Percentiles rank a stretch among this genome's conserved stretches.
These are phyloP conservation scores for Luehdorfia chinensis DNA, from an alignment of 1,140 invertebrate genomes.

Conservation along the genomic window DNA sequence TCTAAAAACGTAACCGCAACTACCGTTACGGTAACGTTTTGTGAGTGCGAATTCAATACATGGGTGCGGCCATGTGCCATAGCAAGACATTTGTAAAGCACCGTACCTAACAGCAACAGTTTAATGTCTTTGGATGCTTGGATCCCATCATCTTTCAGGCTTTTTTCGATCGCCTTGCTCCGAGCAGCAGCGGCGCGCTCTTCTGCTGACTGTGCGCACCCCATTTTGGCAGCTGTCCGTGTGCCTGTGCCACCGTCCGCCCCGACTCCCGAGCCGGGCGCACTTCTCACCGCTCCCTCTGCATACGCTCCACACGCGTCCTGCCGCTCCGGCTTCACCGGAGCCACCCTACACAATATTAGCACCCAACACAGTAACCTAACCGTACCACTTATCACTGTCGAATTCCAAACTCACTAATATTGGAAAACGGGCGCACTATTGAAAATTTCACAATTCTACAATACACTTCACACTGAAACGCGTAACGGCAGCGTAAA, in stretches of 20 bases:
- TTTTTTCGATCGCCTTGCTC: constrained; percentile 98
- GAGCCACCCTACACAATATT: constrained; percentile 66
- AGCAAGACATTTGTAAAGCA: constrained; percentile 19
- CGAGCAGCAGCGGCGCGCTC: constrained; percentile 97
- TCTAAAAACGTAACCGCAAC: too few species aligned
- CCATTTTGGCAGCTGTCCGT: constrained; percentile 84
- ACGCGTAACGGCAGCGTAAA: constrained; percentile 58
- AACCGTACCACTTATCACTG: constrained; percentile 64
- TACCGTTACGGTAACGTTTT: too few species aligned
- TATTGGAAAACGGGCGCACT: constrained; percentile 27
- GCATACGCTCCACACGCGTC: constrained; percentile 68
- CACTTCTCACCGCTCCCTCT: constrained; percentile 72
- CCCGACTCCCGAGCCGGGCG: constrained; percentile 70
- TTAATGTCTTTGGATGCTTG: constrained; percentile 99
- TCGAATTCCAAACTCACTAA: constrained; percentile 24
- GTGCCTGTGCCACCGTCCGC: constrained; percentile 56
- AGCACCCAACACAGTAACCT: constrained; percentile 71
- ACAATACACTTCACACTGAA: constrained; percentile 47
- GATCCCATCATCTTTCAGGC: constrained; percentile 98
- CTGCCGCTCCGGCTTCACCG: constrained; percentile 63
- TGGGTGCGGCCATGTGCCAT: constrained; percentile 57
- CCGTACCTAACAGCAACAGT: constrained; percentile 95
- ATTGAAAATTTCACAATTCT: constrained; percentile 37
- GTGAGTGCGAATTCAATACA: constrained; percentile 16
- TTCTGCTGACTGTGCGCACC: constrained; percentile 98